Evolutionary conservation across 2,113 vertebrate species (phyloP).

Genomic region (Symphodus melops): DNA sequence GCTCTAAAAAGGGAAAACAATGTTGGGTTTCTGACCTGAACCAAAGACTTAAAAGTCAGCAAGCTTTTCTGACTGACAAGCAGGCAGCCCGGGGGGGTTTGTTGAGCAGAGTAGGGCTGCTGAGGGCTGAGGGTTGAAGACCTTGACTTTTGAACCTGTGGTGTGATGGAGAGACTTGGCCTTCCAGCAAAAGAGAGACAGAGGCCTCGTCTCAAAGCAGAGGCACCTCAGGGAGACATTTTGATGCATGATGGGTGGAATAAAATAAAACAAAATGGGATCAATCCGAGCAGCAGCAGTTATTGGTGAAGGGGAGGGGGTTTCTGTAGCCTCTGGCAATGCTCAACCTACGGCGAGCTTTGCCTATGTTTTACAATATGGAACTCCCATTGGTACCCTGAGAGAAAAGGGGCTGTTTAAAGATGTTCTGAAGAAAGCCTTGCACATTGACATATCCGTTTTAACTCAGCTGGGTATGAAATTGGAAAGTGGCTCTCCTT

Average conservation of each 20-base stretch:
- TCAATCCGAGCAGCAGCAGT: constrained; percentile 64
- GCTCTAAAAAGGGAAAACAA: constrained; percentile 71
- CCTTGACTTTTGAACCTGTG: constrained; percentile 79
- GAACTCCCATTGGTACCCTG: constrained; percentile 75
- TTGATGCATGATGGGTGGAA: constrained; percentile 81
- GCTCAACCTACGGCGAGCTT: constrained; percentile 72
- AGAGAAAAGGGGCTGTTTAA: constrained; percentile 75
- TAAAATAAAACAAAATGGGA: constrained; percentile 76
- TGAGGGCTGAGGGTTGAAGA: constrained; percentile 76
- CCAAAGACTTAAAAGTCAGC: constrained; percentile 69
- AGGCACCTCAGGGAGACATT: constrained; percentile 75
- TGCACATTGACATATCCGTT: constrained; percentile 70
- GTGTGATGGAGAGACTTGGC: constrained; percentile 81
- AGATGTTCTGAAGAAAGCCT: constrained; percentile 72
- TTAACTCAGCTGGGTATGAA: constrained; percentile 74
- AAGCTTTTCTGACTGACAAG: constrained; percentile 76
- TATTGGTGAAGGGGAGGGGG: constrained; percentile 67
- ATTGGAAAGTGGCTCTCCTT: constrained; percentile 69
- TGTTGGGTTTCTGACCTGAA: constrained; percentile 74
- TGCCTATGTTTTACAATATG: constrained; percentile 61
- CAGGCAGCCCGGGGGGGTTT: constrained; percentile 74
- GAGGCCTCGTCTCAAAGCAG: constrained; percentile 71
- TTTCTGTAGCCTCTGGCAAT: constrained; percentile 69
- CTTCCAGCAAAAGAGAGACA: constrained; percentile 76
- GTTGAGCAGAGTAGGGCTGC: constrained; percentile 68